Conservation (phyloP, 2,113 vertebrate genomes). For the Phaethon lepturus region DNA sequence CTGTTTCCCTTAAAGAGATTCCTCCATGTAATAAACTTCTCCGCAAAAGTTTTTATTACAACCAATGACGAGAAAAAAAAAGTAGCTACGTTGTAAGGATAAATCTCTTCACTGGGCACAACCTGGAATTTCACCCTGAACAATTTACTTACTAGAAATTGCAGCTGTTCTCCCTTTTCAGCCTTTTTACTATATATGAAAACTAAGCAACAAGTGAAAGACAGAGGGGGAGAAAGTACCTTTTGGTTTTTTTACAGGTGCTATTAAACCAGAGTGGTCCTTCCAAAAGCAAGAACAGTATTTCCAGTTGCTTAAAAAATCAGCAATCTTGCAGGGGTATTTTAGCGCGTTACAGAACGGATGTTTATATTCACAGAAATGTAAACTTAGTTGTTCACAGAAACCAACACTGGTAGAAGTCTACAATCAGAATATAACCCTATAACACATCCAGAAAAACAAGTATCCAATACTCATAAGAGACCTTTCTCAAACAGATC, state of each 20-base stretch:
- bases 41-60: not conserved
- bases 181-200: not conserved
- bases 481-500: not conserved
- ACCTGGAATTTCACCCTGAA: not conserved
- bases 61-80: not conserved
- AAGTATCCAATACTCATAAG: not conserved
- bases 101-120: not conserved
- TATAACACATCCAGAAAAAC: fast-evolving
- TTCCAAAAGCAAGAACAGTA: not conserved
- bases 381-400: not conserved
- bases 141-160: not conserved
- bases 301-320: not conserved
- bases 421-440: not conserved
- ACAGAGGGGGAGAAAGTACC: fast-evolving
- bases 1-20: not conserved
- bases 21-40: not conserved
- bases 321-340: not conserved
- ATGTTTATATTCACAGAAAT: not conserved
- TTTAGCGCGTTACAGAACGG: not conserved
- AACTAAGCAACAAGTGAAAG: not conserved
- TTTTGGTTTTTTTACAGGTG: not conserved
- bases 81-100: fast-evolving
- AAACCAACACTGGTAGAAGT: not conserved
- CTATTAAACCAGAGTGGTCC: not conserved
- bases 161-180: not conserved